phyloP scores from a whole-genome alignment of 2,113 vertebrate species.

The Capreolus pygargus region DNA sequence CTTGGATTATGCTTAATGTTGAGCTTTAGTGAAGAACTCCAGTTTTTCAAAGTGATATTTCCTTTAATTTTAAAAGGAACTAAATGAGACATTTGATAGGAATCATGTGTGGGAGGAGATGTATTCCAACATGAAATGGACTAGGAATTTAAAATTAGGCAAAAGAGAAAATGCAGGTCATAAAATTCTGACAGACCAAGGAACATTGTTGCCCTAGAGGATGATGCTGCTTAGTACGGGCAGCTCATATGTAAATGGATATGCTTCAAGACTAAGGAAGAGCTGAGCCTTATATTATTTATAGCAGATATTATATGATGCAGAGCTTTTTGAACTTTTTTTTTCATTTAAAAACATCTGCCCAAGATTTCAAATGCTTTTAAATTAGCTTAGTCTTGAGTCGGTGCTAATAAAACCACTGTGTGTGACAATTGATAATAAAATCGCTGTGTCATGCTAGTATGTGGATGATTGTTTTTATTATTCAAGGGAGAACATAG shows the following conservation, averaged over 20 bases:
- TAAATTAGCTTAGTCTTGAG: slow-evolving; percentile 65
- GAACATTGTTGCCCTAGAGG: background rate
- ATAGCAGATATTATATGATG: background rate
- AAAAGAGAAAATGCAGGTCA: background rate
- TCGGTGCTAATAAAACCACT: slow-evolving; percentile 62
- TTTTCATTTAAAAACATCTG: slow-evolving; percentile 45
- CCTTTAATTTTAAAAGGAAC: background rate
- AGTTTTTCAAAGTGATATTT: background rate
- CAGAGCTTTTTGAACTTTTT: background rate
- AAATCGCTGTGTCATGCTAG: background rate
- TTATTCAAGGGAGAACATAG: slow-evolving; percentile 45
- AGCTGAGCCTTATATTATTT: slow-evolving; percentile 5
- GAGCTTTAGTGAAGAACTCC: background rate
- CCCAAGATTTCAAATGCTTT: slow-evolving; percentile 64
- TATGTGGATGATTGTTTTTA: slow-evolving; percentile 56
- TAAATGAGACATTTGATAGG: background rate
- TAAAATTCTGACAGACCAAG: background rate
- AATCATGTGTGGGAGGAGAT: background rate
- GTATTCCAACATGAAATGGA: background rate
- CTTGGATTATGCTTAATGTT: background rate
- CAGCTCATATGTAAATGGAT: background rate
- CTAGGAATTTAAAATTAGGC: background rate
- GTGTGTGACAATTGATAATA: slow-evolving; percentile 62
- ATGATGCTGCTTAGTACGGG: background rate
- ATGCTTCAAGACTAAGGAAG: background rate